Evolutionary conservation across 2,888 invertebrate genomes (phyloP), one percentile per base, ranked within the genome.

Genomic region (Melanargia galathea): DNA sequence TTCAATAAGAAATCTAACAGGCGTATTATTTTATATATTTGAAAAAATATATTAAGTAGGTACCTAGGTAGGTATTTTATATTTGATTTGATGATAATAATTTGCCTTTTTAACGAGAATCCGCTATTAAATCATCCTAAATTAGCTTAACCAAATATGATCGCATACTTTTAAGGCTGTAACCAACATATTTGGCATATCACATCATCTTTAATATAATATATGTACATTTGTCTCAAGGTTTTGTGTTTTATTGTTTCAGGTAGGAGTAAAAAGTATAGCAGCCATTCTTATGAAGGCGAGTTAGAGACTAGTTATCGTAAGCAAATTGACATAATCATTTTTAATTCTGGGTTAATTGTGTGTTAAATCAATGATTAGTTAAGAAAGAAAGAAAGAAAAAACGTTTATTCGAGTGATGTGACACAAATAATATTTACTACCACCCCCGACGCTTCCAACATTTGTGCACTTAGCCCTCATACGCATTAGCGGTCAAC

Each of bases 201-300:
- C 48, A 48, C 22, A 20, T 58, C 46, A 58, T 46, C 46, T 58
- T 35, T 35, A 16, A 40, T 30, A 26, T 26, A 5, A 4, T 43
- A 11, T 13, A 11, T 40, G 6, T 18, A 8, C 16, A 18, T 60
- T 45, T 18, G 30, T 56, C 24, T 59, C 33, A 65, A 62, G 48
- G 43, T 57, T 61, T 40, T 48, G 11, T 68, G 64, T 69, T 69
- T 67, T 70, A 71, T 82, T 83, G 78, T 88, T 88, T 55, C 89
- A 90, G 90, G 87, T 80, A 87, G 84, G 80, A 89, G 77, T 72
- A 79, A 85, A 84, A 90, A 88, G 76, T 88, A 87, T 71, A 72
- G 82, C 67, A 80, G 77, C 59, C 83, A 83, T 52, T 81, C 87
- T 22, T 86, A 83, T 67, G 90, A 90, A 72, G 79, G 81, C 26